phyloP scores from a whole-genome alignment of 2,113 vertebrate species.

The Tympanuchus pallidicinctus region DNA sequence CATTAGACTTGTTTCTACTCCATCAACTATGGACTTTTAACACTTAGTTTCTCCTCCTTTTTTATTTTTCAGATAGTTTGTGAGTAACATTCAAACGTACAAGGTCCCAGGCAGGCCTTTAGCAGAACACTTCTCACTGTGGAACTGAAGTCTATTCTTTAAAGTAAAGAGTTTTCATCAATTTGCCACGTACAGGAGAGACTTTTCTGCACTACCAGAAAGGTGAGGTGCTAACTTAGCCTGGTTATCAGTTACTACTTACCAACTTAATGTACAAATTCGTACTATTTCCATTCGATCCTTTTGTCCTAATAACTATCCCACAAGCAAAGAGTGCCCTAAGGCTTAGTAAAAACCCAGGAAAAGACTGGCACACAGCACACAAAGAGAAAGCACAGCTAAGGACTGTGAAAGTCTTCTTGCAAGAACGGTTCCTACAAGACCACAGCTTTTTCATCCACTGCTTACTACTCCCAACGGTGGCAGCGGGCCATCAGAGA shows the following conservation, averaged over 20 bases:
- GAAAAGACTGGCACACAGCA: fast-evolving
- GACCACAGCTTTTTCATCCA: no score
- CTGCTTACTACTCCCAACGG: not conserved
- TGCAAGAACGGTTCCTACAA: fast-evolving
- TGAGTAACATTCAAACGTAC: not conserved
- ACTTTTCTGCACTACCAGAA: not conserved
- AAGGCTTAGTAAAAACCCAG: not conserved
- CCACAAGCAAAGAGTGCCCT: not conserved
- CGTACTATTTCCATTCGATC: not conserved
- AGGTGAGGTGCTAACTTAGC: not conserved
- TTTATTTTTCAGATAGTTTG: not conserved
- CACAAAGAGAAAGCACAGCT: not conserved
- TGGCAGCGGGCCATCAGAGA: not conserved
- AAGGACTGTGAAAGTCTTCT: fast-evolving
- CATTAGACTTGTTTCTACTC: not conserved
- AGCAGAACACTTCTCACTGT: not conserved
- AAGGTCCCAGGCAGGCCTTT: not conserved
- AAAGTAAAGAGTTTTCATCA: not conserved
- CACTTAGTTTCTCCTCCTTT: not conserved
- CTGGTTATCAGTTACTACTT: not conserved
- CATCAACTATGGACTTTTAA: not conserved
- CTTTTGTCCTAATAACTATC: not conserved
- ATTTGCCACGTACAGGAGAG: not conserved
- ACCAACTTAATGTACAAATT: fast-evolving
- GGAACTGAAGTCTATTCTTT: not conserved